Conservation (phyloP, 2,797 vertebrate genomes). For the Leucoraja ocellata region DNA sequence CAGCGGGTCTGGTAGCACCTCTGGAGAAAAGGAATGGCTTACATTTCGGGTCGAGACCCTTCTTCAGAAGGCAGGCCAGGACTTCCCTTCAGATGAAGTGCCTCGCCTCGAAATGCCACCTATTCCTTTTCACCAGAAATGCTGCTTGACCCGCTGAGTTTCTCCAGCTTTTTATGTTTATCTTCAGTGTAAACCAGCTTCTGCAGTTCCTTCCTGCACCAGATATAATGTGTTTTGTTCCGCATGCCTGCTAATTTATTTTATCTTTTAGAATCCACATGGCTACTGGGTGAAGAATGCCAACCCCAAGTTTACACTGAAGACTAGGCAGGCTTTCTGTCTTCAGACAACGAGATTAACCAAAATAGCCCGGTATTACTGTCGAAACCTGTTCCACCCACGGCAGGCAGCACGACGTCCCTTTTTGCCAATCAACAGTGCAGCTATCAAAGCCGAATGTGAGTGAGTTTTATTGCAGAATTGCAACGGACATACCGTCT, state of each 20-base stretch:
- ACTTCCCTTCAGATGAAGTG: too few relatives aligned
- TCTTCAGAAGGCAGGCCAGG: too few relatives aligned
- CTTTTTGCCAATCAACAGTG: constrained; percentile 40
- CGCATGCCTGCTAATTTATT: background rate
- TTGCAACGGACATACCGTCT: background rate
- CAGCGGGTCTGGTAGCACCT: too few relatives aligned
- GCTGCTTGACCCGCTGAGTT: too few relatives aligned
- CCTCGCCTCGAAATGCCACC: too few relatives aligned
- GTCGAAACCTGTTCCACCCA: constrained; percentile 38
- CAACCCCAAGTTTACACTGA: constrained; percentile 42
- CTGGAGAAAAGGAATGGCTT: too few relatives aligned
- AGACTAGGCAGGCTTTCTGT: constrained; percentile 41
- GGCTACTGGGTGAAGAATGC: constrained; percentile 40
- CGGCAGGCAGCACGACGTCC: constrained; percentile 39
- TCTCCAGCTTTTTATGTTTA: too few relatives aligned
- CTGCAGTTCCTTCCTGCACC: too few relatives aligned
- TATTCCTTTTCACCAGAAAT: too few relatives aligned
- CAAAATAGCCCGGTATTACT: constrained; percentile 39
- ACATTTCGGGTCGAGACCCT: too few relatives aligned
- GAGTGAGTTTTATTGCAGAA: constrained; percentile 9
- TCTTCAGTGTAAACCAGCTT: too few relatives aligned
- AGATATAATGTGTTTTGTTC: background rate
- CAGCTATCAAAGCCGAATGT: constrained; percentile 42
- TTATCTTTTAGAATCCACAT: constrained; percentile 28
- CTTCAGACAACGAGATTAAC: constrained; percentile 40